phyloP scores from a whole-genome alignment of 2,888 invertebrate genomes.

The Amphipyra tragopoginis region DNA sequence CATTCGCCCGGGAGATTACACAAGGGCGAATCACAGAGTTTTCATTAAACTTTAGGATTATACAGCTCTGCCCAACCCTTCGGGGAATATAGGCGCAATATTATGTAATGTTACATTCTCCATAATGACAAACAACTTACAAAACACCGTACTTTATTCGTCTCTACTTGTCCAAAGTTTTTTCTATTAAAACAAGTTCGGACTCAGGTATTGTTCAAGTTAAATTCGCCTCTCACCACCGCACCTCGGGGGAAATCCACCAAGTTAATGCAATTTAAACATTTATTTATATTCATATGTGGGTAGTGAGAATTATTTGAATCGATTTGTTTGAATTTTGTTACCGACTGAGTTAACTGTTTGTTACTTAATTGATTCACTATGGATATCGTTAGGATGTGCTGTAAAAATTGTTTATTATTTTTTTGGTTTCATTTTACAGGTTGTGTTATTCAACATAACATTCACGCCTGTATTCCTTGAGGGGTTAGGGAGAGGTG shows the following conservation, averaged over 20 bases:
- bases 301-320: slow-evolving; percentile 27
- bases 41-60: too few species aligned
- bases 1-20: too few species aligned
- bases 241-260: slow-evolving; percentile 58
- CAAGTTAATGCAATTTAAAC: slow-evolving; percentile 64
- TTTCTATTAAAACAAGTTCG: slow-evolving; percentile 68
- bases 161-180: slow-evolving; percentile 66
- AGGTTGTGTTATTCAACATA: too few species aligned
- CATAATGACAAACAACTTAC: slow-evolving; percentile 54
- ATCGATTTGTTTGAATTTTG: slow-evolving; percentile 21
- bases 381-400: not conserved
- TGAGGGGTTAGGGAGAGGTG: too few species aligned
- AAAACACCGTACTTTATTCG: slow-evolving; percentile 69
- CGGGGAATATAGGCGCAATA: too few species aligned
- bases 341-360: not conserved
- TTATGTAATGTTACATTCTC: too few species aligned
- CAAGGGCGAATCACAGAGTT: too few species aligned
- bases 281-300: slow-evolving; percentile 59
- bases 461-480: too few species aligned
- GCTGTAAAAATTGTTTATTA: too few species aligned
- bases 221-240: slow-evolving; percentile 62
- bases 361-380: slow-evolving; percentile 9
- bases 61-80: too few species aligned
- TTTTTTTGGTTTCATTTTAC: too few species aligned
- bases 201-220: slow-evolving; percentile 62